phyloP scores from a whole-genome alignment of 2,113 vertebrate genomes.

The Chrysemys picta region DNA sequence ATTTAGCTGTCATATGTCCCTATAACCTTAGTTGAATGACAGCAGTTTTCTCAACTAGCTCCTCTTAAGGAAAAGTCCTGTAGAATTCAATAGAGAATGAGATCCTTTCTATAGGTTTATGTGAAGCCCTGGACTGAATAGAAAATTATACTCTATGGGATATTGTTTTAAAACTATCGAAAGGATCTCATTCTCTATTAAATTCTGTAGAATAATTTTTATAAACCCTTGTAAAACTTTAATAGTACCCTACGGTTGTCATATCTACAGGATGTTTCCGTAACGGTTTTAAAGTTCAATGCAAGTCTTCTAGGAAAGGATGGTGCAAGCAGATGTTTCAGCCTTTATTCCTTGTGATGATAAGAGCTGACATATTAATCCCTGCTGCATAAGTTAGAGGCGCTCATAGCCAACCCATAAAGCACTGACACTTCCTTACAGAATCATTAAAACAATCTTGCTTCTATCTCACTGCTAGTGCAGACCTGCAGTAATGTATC shows the following conservation, averaged over 20 bases:
- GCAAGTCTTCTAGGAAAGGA: neutral
- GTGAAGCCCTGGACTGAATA: neutral
- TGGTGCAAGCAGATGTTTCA: conserved; percentile 35
- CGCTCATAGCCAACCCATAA: neutral
- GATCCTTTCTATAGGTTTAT: neutral
- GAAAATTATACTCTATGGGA: neutral
- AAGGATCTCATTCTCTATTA: neutral
- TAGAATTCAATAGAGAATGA: neutral
- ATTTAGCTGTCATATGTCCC: neutral
- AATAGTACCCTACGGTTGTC: neutral
- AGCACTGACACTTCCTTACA: conserved; percentile 33
- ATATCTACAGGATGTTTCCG: neutral
- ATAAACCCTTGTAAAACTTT: neutral
- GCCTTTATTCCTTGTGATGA: conserved; percentile 7
- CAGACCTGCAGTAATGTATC: neutral
- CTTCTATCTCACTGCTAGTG: neutral
- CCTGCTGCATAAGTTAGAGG: neutral
- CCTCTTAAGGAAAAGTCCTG: neutral
- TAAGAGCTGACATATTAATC: conserved; percentile 39
- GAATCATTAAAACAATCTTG: neutral
- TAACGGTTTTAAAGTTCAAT: conserved; percentile 2
- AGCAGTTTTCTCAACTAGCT: neutral
- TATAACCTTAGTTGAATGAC: neutral
- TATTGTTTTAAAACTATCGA: neutral
- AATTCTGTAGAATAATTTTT: neutral